A percentile compares a stretch with the other conserved stretches of the same genome.
Evolutionary conservation across 2,113 vertebrate species (phyloP).

Genomic region (Labeo rohita): DNA sequence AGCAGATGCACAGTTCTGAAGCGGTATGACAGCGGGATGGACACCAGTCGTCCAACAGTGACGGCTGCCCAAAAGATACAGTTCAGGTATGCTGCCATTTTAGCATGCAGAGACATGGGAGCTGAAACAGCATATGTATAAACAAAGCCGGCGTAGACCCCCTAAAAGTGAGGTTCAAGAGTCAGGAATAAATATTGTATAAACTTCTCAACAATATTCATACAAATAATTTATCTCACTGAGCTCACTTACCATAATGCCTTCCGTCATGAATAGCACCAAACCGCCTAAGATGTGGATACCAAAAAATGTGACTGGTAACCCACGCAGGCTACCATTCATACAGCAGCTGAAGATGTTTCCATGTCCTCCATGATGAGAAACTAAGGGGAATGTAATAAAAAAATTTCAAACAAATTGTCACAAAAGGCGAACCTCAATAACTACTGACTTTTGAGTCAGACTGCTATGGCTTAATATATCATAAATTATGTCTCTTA

Average conservation of each 20-base stretch:
- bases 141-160: conserved; percentile 89
- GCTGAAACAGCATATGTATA: conserved; percentile 90
- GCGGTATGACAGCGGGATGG: conserved; percentile 88
- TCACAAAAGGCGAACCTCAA: too few species aligned
- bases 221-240: neutral
- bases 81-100: conserved; percentile 88
- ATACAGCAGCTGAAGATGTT: conserved; percentile 87
- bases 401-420: neutral
- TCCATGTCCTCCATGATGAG: conserved; percentile 75
- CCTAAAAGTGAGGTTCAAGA: conserved; percentile 73
- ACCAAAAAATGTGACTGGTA: conserved; percentile 88
- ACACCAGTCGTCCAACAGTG: conserved; percentile 89
- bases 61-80: conserved; percentile 96
- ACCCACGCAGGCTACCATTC: conserved; percentile 81
- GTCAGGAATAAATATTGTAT: neutral
- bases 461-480: too few species aligned
- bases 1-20: conserved; percentile 88
- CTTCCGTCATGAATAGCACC: conserved; percentile 95
- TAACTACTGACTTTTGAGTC: too few species aligned
- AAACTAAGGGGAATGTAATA: neutral
- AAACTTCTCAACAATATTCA: neutral
- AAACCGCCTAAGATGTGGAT: conserved; percentile 90
- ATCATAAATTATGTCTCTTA: too few species aligned
- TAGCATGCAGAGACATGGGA: conserved; percentile 81
- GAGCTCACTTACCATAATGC: conserved; percentile 86